Base-by-base conservation (phyloP, 2,888 invertebrate genomes). In the Tenthredo notha region DNA sequence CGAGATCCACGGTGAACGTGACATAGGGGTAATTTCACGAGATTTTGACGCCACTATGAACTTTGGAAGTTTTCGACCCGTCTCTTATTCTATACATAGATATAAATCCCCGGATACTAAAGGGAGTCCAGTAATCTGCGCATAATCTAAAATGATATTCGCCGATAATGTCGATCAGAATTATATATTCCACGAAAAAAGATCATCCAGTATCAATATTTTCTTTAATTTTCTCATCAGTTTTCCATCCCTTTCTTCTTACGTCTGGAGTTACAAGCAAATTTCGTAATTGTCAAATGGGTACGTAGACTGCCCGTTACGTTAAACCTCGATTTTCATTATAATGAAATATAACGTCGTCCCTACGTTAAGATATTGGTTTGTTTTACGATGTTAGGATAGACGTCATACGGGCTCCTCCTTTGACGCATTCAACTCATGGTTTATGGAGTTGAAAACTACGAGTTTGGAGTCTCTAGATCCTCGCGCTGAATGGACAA, bases 1-100 rank as follows among this genome's bases (percentile, higher is more conserved):
- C 54, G 29, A 50, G 29, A 50, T 21, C 50, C 33, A 77, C 77
- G 54, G 77, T 7, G 77, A 77, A 54, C 77, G 47, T 77, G 77
- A 77, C 77, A 50, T 74, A 77, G 50, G 77, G 54, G 77, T 77
- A 50, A 77, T 77, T 77, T 54, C 50, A 77, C 77, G 50, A 50
- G 50, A 77, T 77, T 77, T 18, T 54, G 18, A 67, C 25, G 33
- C 33, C 67, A 33, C 67, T 67, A 33, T 25, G 67, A 67, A 67
- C 29, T 33, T 67, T 67, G 67, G 67, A 67, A 67, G 67, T 67
- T 67, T 33, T 25, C 15, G 67, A 67, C 12, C 12, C 15, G 25
- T 33, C 33, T 15, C 67, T 33, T 33, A 15, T 67, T 15, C 15
- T 15, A 67, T 18, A 67, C 7, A 61, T 7, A 61, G 61, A 61